phyloP scores from a whole-genome alignment of 2,113 vertebrate species.

The Myiopsitta monachus region DNA sequence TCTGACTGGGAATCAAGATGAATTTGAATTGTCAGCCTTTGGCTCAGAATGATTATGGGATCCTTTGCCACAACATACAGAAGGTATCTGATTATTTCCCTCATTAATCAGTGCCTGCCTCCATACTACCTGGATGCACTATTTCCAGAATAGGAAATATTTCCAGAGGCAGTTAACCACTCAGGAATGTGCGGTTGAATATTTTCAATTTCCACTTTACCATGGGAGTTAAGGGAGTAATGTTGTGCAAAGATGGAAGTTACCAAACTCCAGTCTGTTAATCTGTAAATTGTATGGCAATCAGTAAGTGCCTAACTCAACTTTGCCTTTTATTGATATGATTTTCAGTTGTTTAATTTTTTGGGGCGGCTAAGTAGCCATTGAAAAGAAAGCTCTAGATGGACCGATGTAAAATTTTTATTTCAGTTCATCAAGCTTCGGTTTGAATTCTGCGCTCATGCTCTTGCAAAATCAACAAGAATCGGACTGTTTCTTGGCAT shows the following conservation, averaged over 20 bases:
- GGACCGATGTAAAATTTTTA: neutral
- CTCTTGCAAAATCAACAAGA: conserved; percentile 12
- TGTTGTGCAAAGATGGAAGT: neutral
- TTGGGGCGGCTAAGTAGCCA: neutral
- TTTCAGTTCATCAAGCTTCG: neutral
- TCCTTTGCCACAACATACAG: neutral
- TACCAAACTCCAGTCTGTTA: neutral
- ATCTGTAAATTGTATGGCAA: neutral
- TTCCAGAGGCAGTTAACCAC: neutral
- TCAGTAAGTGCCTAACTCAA: neutral
- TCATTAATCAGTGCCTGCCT: neutral
- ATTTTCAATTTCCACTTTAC: neutral
- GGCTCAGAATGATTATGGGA: neutral
- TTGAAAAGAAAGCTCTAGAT: neutral
- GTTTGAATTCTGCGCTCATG: neutral
- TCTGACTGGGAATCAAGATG: neutral
- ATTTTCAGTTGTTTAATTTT: neutral
- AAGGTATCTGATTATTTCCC: neutral
- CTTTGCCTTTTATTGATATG: neutral
- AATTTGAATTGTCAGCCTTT: neutral
- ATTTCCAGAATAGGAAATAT: neutral
- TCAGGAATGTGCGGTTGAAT: neutral
- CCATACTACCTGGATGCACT: neutral
- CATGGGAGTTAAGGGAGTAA: neutral
- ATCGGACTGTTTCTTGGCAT: conserved; percentile 26